Conservation (phyloP, 2,113 vertebrate species). For the Oryzias curvinotus region DNA sequence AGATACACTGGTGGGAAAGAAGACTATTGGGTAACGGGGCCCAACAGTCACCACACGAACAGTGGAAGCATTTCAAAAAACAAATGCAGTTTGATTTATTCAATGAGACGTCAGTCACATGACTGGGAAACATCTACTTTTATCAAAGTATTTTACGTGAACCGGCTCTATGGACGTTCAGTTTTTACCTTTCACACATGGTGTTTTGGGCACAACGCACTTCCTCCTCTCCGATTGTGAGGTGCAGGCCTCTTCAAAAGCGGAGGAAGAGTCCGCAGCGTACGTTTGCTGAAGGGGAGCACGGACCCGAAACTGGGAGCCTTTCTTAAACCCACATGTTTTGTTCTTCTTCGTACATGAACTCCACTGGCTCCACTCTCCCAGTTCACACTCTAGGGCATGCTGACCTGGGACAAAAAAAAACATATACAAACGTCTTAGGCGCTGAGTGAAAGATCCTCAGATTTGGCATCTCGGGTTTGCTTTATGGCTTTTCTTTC, state of each 20-base stretch:
- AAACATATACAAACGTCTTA: constrained; percentile 15
- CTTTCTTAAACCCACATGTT: constrained; percentile 94
- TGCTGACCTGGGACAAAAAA: constrained; percentile 38
- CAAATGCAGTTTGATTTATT: constrained; percentile 14
- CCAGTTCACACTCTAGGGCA: constrained; percentile 90
- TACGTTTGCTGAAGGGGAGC: constrained; percentile 79
- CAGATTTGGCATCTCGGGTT: constrained; percentile 35
- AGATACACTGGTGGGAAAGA: constrained; percentile 36
- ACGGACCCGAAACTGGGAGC: constrained; percentile 83
- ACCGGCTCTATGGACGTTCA: constrained; percentile 1
- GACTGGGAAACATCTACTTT: neutral
- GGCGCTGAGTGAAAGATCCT: constrained; percentile 15
- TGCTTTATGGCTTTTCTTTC: constrained; percentile 30
- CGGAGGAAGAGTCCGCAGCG: constrained; percentile 52
- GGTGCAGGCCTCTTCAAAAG: constrained; percentile 75
- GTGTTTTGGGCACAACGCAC: constrained; percentile 84
- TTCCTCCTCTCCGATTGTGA: constrained; percentile 83
- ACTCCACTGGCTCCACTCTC: constrained; percentile 91
- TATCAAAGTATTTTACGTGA: neutral
- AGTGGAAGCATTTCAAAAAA: constrained; percentile 28
- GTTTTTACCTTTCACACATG: constrained; percentile 82
- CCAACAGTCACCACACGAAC: constrained; percentile 41
- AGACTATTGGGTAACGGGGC: constrained; percentile 38
- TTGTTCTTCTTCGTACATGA: constrained; percentile 92
- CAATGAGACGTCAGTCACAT: constrained; percentile 13